These are phyloP conservation scores for Petroica traversi DNA, from an alignment of 2,113 vertebrate genomes.

Conservation along the genomic window DNA sequence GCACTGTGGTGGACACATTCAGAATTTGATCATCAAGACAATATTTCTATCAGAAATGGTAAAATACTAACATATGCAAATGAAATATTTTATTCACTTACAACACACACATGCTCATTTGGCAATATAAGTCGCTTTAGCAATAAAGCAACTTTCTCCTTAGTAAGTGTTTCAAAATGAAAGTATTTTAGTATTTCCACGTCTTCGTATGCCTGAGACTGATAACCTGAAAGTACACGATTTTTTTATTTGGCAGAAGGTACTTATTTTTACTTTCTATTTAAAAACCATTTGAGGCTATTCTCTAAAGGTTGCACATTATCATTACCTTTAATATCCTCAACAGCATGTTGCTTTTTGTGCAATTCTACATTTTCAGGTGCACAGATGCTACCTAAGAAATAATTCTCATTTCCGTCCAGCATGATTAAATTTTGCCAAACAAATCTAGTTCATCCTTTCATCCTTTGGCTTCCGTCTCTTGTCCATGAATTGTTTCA, in stretches of 20 bases:
- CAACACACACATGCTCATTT: fast-evolving
- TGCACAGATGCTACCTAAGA: neutral
- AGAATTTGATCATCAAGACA: neutral
- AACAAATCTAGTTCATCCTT: neutral
- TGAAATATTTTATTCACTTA: neutral
- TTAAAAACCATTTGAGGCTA: neutral
- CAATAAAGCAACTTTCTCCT: neutral
- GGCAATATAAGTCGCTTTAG: neutral
- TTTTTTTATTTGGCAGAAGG: neutral
- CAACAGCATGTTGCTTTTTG: neutral
- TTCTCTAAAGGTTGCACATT: neutral
- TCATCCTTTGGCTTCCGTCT: neutral
- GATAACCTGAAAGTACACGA: too few species aligned
- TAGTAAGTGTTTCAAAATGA: too few species aligned
- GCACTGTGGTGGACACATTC: neutral
- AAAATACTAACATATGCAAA: neutral
- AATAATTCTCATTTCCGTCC: neutral
- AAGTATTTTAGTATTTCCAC: neutral
- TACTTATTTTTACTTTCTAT: neutral
- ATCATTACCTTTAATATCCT: neutral
- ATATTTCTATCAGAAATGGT: neutral
- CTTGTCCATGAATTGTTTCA: neutral
- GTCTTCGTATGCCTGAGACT: neutral
- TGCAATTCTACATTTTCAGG: neutral
- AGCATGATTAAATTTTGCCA: neutral